Evolutionary conservation across 2,888 invertebrate species (phyloP).

Genomic region (Temnothorax rugatulus): DNA sequence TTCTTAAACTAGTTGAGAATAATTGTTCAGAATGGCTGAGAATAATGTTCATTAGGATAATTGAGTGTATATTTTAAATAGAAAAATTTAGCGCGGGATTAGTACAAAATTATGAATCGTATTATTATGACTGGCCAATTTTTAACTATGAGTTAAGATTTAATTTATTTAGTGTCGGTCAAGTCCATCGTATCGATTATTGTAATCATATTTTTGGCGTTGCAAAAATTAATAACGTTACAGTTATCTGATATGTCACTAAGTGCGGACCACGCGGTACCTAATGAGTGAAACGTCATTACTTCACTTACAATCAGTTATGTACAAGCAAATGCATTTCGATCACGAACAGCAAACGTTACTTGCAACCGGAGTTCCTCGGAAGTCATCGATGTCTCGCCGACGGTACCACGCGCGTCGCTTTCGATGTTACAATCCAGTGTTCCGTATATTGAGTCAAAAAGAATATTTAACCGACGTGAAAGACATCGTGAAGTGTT

Average conservation of each 20-base stretch:
- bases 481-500: conserved; percentile 33
- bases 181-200: neutral
- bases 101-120: neutral
- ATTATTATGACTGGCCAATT: neutral
- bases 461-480: neutral
- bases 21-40: neutral
- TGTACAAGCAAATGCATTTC: neutral
- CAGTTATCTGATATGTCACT: neutral
- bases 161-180: neutral
- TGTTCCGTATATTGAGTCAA: neutral
- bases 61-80: neutral
- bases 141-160: neutral
- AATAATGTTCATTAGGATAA: neutral
- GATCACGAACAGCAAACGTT: neutral
- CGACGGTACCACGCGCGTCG: conserved; percentile 29
- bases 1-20: too few relatives aligned
- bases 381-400: neutral
- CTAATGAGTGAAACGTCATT: neutral
- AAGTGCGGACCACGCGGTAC: neutral
- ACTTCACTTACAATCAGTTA: neutral
- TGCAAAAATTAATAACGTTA: neutral
- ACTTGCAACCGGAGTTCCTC: neutral
- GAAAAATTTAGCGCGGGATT: neutral
- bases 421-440: neutral
- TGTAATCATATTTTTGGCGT: neutral